Conservation (phyloP, 1,140 invertebrate species). For the Stegodyphus mimosarum region DNA sequence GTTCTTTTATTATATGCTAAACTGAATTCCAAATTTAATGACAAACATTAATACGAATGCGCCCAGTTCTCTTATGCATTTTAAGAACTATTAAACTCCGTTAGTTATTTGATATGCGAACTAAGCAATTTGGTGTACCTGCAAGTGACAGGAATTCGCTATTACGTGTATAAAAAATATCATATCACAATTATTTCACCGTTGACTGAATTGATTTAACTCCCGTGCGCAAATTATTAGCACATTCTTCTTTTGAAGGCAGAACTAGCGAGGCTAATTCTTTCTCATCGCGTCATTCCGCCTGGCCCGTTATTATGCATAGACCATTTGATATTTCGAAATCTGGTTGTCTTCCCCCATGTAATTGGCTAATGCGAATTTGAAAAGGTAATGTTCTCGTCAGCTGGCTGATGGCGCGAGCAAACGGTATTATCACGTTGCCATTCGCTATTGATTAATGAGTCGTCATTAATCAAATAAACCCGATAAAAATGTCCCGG, state of each 20-base stretch:
- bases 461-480: constrained; percentile 55
- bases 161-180: too few relatives aligned
- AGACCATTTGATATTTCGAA: constrained; percentile 52
- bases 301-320: constrained; percentile 33
- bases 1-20: too few relatives aligned
- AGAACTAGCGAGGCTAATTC: too few relatives aligned
- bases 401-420: constrained; percentile 51
- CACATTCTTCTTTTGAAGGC: neutral
- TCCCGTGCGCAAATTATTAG: constrained; percentile 12
- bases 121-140: too few relatives aligned
- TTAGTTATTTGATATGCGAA: too few relatives aligned
- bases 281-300: neutral
- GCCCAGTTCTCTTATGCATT: too few relatives aligned
- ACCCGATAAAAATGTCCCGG: constrained; percentile 54
- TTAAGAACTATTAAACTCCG: too few relatives aligned
- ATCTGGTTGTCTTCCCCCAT: constrained; percentile 47
- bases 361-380: constrained; percentile 58
- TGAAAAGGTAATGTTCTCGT: constrained; percentile 58
- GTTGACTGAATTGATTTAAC: neutral
- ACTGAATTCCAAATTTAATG: too few relatives aligned
- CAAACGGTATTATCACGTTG: constrained; percentile 53
- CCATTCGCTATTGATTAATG: constrained; percentile 60
- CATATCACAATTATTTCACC: too few relatives aligned
- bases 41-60: too few relatives aligned
- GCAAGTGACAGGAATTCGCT: too few relatives aligned